Evolutionary conservation across 2,113 vertebrate species (phyloP).

Genomic region (Dromiciops gliroides): DNA sequence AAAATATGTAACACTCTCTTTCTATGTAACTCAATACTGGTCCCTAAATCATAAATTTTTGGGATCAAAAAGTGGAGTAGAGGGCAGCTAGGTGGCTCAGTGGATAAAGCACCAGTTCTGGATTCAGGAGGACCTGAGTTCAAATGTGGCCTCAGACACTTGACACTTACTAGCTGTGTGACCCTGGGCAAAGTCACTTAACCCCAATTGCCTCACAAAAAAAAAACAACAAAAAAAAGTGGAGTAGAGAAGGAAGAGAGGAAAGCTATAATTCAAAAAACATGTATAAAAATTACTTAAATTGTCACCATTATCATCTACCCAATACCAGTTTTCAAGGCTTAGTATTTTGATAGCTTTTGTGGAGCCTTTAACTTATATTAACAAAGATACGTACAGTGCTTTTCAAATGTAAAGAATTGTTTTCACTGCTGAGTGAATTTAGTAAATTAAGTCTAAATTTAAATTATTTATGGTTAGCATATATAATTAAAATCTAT

Average conservation of each 20-base stretch:
- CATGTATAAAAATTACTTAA: constrained; percentile 19
- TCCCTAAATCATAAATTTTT: background rate
- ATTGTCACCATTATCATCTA: background rate
- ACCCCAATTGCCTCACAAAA: no score
- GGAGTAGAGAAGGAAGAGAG: background rate
- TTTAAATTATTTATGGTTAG: background rate
- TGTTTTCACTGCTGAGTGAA: constrained; percentile 14
- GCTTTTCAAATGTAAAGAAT: background rate
- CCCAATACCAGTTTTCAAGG: constrained; percentile 30
- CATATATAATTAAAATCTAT: background rate
- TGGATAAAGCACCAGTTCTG: no score
- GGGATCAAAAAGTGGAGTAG: background rate
- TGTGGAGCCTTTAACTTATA: background rate
- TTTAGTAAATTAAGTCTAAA: constrained; percentile 17
- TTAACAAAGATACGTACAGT: background rate
- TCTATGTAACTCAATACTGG: background rate
- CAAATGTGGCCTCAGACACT: no score
- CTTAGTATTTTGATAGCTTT: constrained; percentile 15
- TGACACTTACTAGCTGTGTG: no score
- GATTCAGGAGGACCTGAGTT: no score
- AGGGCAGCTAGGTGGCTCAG: no score
- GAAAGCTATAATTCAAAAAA: constrained; percentile 22
- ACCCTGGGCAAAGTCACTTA: no score
- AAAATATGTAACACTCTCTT: background rate
- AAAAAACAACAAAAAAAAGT: no score